Base-by-base conservation (phyloP, 2,113 vertebrate species). In the Labeo rohita region DNA sequence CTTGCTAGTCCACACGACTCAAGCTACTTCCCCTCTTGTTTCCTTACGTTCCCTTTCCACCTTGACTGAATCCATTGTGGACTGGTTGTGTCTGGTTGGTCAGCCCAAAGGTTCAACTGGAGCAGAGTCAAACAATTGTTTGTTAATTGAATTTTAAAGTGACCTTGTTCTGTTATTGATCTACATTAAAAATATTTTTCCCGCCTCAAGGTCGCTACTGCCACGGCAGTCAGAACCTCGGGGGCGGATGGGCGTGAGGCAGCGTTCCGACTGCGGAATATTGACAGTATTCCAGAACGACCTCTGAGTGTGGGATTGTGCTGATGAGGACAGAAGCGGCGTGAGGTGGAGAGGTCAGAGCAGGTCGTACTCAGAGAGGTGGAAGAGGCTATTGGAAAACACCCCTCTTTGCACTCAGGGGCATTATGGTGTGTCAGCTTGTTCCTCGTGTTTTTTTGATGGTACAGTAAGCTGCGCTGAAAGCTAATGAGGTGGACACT, bases 61-160 rank as follows among this genome's bases (percentile, higher is more conserved):
- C 83, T 45, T 84, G 75, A 85, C 47, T 52, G 23, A 82, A 34
- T 52, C 28, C 21, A 15, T 66, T 49, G 56, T 61, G 56, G 21
- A 61, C 43, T 50, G 61, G 15, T 78, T 80, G 76, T 79, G 50
- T 43, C n/a, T 13, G 47, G 56, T 50, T 77, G 23, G 36, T 73
- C 76, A 85, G 50, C 84, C 36, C 45, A 36, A 47, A 50, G 75
- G 76, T 80, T 80, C 49, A 54, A 49, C 43, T n/a, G 45, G 59
- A 45, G 76, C 50, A 36, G 52, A 75, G 65, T 74, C 66, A 47
- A 75, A 63, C 78, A 39, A 73, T 56, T 54, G 72, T 50, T 78
- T 85, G 81, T 87, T 89, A 87, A 89, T 89, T 87, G 59, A 75
- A 87, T 89, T 84, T 87, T 88, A 75, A 87, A 88, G 85, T 88